phyloP scores from a whole-genome alignment of 2,797 vertebrate genomes.

The Arnoldichthys spilopterus region DNA sequence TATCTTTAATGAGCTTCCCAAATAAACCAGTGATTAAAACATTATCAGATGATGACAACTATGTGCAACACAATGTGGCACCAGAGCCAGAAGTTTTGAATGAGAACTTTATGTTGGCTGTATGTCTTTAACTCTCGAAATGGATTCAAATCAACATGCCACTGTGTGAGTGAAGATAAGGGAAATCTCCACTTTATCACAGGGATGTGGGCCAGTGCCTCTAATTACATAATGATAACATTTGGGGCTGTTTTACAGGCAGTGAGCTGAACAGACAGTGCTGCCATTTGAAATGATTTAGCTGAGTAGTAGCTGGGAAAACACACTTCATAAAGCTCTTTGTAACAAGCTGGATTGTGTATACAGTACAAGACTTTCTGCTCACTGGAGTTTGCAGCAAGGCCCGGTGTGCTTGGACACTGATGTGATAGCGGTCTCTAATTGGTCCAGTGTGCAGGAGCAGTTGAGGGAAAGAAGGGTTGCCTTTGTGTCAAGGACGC shows the following conservation, averaged over 20 bases:
- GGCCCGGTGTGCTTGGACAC: constrained; percentile 6
- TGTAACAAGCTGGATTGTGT: constrained; percentile 36
- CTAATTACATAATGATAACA: constrained; percentile 20
- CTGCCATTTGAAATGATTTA: constrained; percentile 45
- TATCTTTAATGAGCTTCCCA: neutral
- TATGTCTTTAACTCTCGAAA: constrained; percentile 12
- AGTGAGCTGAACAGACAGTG: constrained; percentile 11
- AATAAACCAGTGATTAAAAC: neutral
- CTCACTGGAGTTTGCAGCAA: neutral
- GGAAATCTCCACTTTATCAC: neutral
- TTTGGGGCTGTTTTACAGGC: constrained; percentile 28
- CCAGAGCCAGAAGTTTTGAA: neutral
- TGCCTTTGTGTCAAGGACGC: constrained; percentile 25
- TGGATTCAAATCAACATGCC: neutral
- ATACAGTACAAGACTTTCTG: constrained; percentile 17
- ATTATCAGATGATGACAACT: constrained; percentile 18
- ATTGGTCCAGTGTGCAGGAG: constrained; percentile 35
- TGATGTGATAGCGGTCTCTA: constrained; percentile 14
- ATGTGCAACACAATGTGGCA: neutral
- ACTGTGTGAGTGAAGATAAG: constrained; percentile 37
- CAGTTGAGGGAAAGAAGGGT: constrained; percentile 22
- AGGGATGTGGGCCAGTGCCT: neutral
- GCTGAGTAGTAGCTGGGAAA: neutral
- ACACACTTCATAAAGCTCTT: constrained; percentile 8
- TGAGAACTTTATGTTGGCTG: constrained; percentile 6